A percentile compares a stretch with the other conserved stretches of the same genome.
phyloP scores from a whole-genome alignment of 2,888 invertebrate species.

The Chrysolina oricalcia region DNA sequence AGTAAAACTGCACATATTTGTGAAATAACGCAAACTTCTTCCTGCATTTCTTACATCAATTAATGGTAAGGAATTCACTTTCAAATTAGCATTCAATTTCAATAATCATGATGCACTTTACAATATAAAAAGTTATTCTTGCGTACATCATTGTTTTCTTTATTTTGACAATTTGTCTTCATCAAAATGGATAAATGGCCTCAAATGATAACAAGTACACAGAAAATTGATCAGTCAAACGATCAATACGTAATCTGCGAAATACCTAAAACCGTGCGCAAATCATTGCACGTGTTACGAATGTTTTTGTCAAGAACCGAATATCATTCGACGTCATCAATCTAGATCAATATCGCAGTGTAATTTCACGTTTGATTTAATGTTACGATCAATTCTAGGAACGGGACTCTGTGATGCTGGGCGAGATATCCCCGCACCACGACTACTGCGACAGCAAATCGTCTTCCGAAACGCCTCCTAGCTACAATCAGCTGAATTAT shows the following conservation, averaged over 20 bases:
- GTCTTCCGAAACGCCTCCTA: conserved; percentile 85
- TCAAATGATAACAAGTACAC: background rate
- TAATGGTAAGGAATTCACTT: too few relatives aligned
- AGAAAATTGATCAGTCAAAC: too few relatives aligned
- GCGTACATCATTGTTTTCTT: background rate
- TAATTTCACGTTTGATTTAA: background rate
- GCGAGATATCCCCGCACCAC: conserved; percentile 89
- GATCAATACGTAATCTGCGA: too few relatives aligned
- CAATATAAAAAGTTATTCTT: background rate
- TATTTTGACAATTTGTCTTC: background rate
- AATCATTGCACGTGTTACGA: too few relatives aligned
- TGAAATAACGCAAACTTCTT: too few relatives aligned
- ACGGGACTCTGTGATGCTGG: conserved; percentile 86
- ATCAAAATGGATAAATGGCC: background rate
- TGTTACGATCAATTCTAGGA: conserved; percentile 73
- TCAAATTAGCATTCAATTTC: background rate
- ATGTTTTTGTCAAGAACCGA: background rate
- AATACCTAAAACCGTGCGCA: too few relatives aligned
- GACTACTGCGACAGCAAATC: conserved; percentile 86
- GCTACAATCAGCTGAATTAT: conserved; percentile 90
- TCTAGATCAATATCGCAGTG: background rate
- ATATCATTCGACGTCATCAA: background rate
- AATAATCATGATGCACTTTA: background rate
- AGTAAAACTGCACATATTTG: too few relatives aligned
- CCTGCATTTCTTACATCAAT: background rate